Evolutionary conservation across 2,113 vertebrate species (phyloP).

Genomic region (Callocephalon fimbriatum): DNA sequence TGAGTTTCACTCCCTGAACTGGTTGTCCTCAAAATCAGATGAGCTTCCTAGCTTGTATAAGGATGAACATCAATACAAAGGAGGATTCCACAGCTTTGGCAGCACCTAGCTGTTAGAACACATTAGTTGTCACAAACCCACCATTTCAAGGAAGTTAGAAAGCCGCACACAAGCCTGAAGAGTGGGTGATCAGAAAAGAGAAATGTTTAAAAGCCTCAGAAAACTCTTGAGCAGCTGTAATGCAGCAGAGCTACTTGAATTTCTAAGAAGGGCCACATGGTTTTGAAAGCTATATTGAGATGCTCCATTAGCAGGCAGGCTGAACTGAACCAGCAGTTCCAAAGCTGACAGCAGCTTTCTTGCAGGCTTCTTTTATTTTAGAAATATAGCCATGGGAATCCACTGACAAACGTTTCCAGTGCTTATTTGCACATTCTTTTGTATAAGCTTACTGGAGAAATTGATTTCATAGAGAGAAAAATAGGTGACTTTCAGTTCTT

Average conservation of each 20-base stretch:
- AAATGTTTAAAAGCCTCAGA: neutral
- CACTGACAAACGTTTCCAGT: neutral
- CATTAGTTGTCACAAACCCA: neutral
- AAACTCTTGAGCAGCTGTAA: neutral
- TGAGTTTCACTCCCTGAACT: neutral
- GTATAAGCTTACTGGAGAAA: neutral
- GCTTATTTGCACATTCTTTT: neutral
- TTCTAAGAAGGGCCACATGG: neutral
- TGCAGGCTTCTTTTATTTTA: neutral
- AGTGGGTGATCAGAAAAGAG: neutral
- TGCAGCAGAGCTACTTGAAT: neutral
- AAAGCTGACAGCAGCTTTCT: neutral
- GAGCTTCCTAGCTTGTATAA: neutral
- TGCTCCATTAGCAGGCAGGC: neutral
- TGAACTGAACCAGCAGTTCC: neutral
- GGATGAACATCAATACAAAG: neutral
- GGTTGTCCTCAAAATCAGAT: neutral
- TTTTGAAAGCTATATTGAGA: neutral
- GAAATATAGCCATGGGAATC: neutral
- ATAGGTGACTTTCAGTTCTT: neutral
- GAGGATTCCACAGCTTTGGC: neutral
- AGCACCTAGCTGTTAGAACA: neutral
- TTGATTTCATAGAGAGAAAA: neutral
- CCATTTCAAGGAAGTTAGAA: neutral
- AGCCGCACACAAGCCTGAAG: neutral